Evolutionary conservation across 2,797 vertebrate species (phyloP), one percentile per base, ranked within the genome.

Genomic region (Odontamblyopus rebecca): DNA sequence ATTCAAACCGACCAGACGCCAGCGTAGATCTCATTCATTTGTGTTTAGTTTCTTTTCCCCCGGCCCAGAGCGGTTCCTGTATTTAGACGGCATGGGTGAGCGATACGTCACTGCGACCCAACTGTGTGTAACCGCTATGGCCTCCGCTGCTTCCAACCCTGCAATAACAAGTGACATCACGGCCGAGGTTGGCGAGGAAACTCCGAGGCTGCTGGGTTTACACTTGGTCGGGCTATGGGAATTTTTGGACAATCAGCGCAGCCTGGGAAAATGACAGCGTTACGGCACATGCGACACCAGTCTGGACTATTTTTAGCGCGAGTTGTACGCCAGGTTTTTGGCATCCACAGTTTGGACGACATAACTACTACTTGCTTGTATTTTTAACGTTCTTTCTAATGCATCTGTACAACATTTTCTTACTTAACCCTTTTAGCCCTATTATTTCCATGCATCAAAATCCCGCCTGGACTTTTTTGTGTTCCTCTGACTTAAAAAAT

Each of bases 101-200:
- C 68, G 84, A 74, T 74, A 82, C 79, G 82, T 88, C 88, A 89
- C 76, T 71, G 80, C 76, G 73, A 65, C 79, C 68, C 41, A 65
- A 44, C 69, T 79, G 83, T 82, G 86, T 86, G 79, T 78, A 83
- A 85, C 82, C 82, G 66, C 82, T 81, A 73, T 67, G 72, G 78
- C 73, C 85, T 81, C 71, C 72, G 4, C 85, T 82, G 4, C 85
- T 82, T 83, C 84, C 79, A 83, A 83, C 70, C 87, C 81, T 71
- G 81, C 79, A 91, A 90, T 81, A 90, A 87, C 82, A 89, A 81
- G 87, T 89, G 92, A 91, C 88, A 92, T 91, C 86, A 89, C 66
- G 23, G 23, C 74, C 23, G 61, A 53, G 68, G 70, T 74, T 69
- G 53, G 61, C 48, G 18, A 70, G 72, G 60, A 66, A 72, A 80